phyloP scores from a whole-genome alignment of 2,888 invertebrate species.

The Nomada ruficornis region DNA sequence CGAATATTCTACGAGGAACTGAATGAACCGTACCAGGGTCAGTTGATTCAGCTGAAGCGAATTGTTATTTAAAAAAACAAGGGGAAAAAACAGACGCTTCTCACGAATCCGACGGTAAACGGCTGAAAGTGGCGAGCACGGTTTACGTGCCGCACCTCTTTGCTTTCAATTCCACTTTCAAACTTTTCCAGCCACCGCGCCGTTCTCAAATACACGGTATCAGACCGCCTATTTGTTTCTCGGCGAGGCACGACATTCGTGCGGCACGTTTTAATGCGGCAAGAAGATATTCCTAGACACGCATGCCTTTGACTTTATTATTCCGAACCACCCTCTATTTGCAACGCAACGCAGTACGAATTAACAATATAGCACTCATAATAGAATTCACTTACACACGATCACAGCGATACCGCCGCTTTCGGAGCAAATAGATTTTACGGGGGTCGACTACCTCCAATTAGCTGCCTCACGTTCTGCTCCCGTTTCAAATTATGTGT shows the following conservation, averaged over 20 bases:
- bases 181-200: slow-evolving; percentile 75
- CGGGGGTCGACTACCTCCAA: slow-evolving; percentile 16
- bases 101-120: slow-evolving; percentile 64
- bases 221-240: slow-evolving; percentile 75
- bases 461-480: slow-evolving; percentile 24
- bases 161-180: slow-evolving; percentile 81
- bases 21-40: neutral
- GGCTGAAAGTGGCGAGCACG: slow-evolving; percentile 71
- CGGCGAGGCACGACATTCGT: slow-evolving; percentile 78
- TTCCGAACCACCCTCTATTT: slow-evolving; percentile 31
- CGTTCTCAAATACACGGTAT: slow-evolving; percentile 73
- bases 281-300: slow-evolving; percentile 75
- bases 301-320: slow-evolving; percentile 69
- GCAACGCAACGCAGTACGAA: neutral
- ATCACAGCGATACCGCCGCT: neutral
- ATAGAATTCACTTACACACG: slow-evolving; percentile 34
- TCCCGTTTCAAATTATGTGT: slow-evolving; percentile 15
- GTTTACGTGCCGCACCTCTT: slow-evolving; percentile 79
- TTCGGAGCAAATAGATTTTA: slow-evolving; percentile 21
- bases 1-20: neutral
- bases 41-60: slow-evolving; percentile 46
- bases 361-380: slow-evolving; percentile 32
- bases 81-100: neutral
- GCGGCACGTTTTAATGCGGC: slow-evolving; percentile 78
- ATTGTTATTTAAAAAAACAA: slow-evolving; percentile 61